Base-by-base conservation (phyloP, 2,888 invertebrate species). In the Carcina quercana region DNA sequence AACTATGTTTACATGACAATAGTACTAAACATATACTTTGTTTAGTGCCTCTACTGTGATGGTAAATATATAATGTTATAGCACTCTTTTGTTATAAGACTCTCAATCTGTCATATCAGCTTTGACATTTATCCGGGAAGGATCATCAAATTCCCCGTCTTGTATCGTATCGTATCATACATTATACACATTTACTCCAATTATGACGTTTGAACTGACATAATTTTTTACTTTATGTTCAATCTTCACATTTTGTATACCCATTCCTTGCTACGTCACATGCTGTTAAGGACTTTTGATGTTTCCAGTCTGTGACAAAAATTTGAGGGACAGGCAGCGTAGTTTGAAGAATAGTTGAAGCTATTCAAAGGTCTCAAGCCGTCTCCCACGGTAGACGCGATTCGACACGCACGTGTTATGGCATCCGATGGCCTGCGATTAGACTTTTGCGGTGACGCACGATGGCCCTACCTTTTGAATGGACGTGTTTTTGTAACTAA, bases 301-400 rank as follows among this genome's bases (percentile, higher is more conserved):
- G 15, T 13, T 21, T 8, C 11, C 26, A 22, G 15, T 28, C 28
- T 32, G 28, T 28, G 28, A 19, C 24, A 6, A 5, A 15, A 30
- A 15, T 25, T 25, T 20, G 11, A 25, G 10, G n/a, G n/a, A 29
- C 11, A 13, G 15, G 15, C 4, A 17, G 13, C 14, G 20, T 12
- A 27, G 24, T 24, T 28, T 37, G 20, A 25, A 37, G 15, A 8
- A 36, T 30, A 28, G 22, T 21, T 45, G 37, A 42, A 52, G 43
- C 45, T 46, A 46, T 27, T 51, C 43, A 47, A 43, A 53, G 49
- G 52, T 50, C 48, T 49, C 37, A 42, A 37, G 47, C 28, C 59
- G 61, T 79, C 76, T 82, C 80, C 79, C 82, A 82, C 82, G 80
- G 78, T 76, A 69, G 75, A 70, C 59, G 62, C 66, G 58, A 80